phyloP scores from a whole-genome alignment of 2,888 invertebrate genomes.

The Polydrusus cervinus region DNA sequence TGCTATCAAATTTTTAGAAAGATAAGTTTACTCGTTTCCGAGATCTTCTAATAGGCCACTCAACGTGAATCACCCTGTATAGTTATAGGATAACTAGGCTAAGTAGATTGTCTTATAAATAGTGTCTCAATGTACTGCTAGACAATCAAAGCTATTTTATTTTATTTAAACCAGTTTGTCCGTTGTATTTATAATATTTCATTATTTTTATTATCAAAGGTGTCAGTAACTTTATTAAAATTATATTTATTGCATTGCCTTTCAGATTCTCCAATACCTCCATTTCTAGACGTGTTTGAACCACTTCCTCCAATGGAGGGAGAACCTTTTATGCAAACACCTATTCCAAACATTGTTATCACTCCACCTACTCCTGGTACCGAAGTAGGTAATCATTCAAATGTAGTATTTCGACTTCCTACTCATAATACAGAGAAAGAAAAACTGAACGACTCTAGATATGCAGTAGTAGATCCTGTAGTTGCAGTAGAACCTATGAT shows the following conservation, averaged over 20 bases:
- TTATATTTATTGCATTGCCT: not conserved
- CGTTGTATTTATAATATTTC: too few species aligned
- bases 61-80: too few species aligned
- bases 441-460: not conserved
- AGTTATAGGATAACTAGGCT: too few species aligned
- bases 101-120: too few species aligned
- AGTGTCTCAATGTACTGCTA: too few species aligned
- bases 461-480: not conserved
- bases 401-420: slow-evolving; percentile 2
- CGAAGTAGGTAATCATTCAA: slow-evolving; percentile 12
- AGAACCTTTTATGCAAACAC: not conserved
- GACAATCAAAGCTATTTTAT: too few species aligned
- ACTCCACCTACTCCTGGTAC: slow-evolving; percentile 51
- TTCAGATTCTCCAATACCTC: not conserved
- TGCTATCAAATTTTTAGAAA: too few species aligned
- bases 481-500: not conserved
- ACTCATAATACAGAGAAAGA: slow-evolving; percentile 4
- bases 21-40: too few species aligned
- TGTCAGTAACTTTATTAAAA: not conserved
- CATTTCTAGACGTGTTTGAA: not conserved
- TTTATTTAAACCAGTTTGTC: too few species aligned
- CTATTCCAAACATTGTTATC: slow-evolving; percentile 49
- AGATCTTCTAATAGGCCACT: too few species aligned
- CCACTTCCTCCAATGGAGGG: not conserved
- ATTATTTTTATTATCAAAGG: too few species aligned